A percentile compares a stretch with the other conserved stretches of the same genome.
These are phyloP conservation scores for Carollia perspicillata DNA, from an alignment of 2,113 vertebrate genomes.

Conservation along the genomic window DNA sequence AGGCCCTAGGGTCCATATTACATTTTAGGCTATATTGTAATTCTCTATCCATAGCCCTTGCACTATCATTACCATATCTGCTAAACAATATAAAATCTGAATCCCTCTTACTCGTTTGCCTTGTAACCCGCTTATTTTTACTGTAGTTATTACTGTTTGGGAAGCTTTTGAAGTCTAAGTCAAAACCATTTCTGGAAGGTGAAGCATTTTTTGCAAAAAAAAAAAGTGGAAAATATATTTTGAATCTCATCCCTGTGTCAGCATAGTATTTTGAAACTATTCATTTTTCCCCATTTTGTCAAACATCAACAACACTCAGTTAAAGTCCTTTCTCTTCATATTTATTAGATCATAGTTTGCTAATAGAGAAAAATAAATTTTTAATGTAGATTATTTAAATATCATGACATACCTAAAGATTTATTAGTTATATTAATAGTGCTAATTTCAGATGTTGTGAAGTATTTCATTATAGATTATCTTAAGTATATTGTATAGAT, in stretches of 20 bases:
- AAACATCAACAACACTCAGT: conserved; percentile 57
- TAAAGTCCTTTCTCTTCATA: conserved; percentile 48
- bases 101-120: conserved; percentile 18
- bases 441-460: background rate
- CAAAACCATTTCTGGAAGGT: conserved; percentile 63
- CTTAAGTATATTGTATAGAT: background rate
- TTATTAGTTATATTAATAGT: background rate
- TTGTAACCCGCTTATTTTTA: conserved; percentile 61
- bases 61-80: background rate
- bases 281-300: conserved; percentile 53
- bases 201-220: conserved; percentile 61
- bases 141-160: conserved; percentile 62
- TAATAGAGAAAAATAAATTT: conserved; percentile 45
- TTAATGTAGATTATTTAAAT: conserved; percentile 42
- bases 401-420: background rate
- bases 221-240: conserved; percentile 67
- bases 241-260: conserved; percentile 62
- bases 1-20: background rate
- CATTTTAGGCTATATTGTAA: background rate
- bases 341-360: conserved; percentile 46
- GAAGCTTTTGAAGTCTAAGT: conserved; percentile 43
- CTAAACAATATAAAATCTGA: background rate
- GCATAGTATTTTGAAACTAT: conserved; percentile 64
- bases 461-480: background rate
- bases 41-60: background rate